Evolutionary conservation across 2,797 vertebrate genomes (phyloP).

Genomic region (Spinus olivaceus): DNA sequence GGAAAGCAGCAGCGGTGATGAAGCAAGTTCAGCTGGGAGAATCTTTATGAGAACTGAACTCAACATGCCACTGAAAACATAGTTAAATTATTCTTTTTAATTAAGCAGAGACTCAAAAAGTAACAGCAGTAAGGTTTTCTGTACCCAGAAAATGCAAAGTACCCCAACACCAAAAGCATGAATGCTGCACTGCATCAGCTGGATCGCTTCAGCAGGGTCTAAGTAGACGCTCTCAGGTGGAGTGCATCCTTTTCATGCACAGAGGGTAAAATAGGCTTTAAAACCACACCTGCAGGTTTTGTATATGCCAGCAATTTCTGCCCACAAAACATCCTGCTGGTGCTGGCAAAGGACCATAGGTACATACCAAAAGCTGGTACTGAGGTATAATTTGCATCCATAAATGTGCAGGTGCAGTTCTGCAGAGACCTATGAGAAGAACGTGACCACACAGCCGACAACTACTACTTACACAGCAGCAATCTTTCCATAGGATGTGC

Average conservation of each 20-base stretch:
- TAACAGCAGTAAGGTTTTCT: neutral
- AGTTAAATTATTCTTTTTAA: neutral
- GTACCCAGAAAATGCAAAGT: neutral
- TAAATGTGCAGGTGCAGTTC: neutral
- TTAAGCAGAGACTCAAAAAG: neutral
- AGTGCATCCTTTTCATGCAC: accelerated
- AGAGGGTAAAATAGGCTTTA: neutral
- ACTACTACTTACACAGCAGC: neutral
- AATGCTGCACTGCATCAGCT: neutral
- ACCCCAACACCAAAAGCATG: neutral
- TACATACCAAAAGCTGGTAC: neutral
- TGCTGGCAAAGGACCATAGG: neutral
- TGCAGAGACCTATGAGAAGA: neutral
- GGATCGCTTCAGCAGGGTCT: neutral
- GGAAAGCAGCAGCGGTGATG: neutral
- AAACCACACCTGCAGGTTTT: slow-evolving; percentile 24
- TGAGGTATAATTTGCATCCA: neutral
- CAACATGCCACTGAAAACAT: neutral
- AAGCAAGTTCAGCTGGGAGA: neutral
- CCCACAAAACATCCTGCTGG: neutral
- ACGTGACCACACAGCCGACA: neutral
- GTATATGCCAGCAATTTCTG: neutral
- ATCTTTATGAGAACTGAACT: neutral
- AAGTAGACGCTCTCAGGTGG: neutral
- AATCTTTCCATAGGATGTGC: neutral